These are phyloP conservation scores for Crenuchus spilurus DNA, from an alignment of 2,797 vertebrate species.

Conservation along the genomic window DNA sequence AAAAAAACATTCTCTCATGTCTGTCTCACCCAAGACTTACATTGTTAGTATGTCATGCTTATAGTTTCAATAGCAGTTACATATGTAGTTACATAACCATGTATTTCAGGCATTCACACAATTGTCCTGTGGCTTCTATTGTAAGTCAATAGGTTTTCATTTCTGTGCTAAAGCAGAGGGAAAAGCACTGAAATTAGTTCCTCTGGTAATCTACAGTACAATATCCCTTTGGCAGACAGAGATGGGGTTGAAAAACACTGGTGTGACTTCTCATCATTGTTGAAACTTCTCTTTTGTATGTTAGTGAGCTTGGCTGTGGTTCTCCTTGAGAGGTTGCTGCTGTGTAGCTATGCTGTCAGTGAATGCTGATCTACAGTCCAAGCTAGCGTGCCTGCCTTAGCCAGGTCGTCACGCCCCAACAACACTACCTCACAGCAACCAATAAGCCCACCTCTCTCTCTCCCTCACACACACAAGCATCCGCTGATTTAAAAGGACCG, in stretches of 20 bases:
- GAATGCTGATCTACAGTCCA: constrained; percentile 12
- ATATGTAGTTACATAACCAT: no score
- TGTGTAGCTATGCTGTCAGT: constrained; percentile 12
- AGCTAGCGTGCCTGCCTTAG: constrained; percentile 2
- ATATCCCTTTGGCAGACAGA: not conserved
- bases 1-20: no score
- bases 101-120: no score
- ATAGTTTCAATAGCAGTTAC: no score
- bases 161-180: no score
- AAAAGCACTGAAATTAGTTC: no score
- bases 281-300: not conserved
- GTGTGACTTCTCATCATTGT: no score
- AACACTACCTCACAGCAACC: constrained; percentile 11
- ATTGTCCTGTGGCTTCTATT: no score
- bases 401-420: not conserved
- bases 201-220: not conserved
- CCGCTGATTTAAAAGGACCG: constrained; percentile 1
- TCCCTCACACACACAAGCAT: not conserved
- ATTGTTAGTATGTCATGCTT: no score
- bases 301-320: not conserved
- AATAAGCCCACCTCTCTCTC: constrained; percentile 24
- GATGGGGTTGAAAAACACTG: not conserved
- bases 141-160: no score
- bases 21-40: no score
- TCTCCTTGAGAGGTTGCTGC: not conserved